Base-by-base conservation (phyloP, 2,888 invertebrate species). In the Sphecodes monilicornis region DNA sequence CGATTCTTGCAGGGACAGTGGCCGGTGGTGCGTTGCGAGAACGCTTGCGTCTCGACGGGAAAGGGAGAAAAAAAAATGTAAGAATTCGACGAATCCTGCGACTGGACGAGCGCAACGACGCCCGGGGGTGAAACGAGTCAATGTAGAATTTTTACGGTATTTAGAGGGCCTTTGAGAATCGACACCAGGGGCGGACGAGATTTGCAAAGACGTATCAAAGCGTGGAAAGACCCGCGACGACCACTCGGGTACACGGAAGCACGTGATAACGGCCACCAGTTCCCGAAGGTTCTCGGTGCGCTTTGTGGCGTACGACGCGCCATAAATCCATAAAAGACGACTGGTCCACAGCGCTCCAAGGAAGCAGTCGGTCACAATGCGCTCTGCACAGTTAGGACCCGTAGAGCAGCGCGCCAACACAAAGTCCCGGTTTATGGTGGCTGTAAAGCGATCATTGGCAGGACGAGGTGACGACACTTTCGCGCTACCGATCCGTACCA, bases 381-480 rank as follows among this genome's bases (percentile, higher is more conserved):
- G 22, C 39, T 68, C 54, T 54, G 54, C 79, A 72, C 69, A 78
- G 39, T 41, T 29, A 54, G 50, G 72, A 50, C 50, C 46, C 60
- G 60, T 72, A 50, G 66, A 77, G 75, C 22, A 46, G 54, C 39
- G 46, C 60, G 82, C 54, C 76, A 69, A 84, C 78, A 91, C 92
- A 92, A 91, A 91, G 91, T 91, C 73, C 71, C 84, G 90, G 91
- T 92, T 93, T 92, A 92, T 91, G 80, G 90, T 86, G 85, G 88
- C 88, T 90, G 91, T 93, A 94, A 93, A 93, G 90, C 91, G 90
- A 94, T 94, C 91, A 94, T 94, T 87, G 92, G 84, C 88, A 86
- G 82, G 88, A 89, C 91, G 87, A 92, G 91, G 94, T 93, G 93
- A 93, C 92, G 94, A 94, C 93, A 92, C 92, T 92, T 92, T 92